Evolutionary conservation across 1,140 invertebrate species (phyloP).

Genomic region (Drosophila bocqueti): DNA sequence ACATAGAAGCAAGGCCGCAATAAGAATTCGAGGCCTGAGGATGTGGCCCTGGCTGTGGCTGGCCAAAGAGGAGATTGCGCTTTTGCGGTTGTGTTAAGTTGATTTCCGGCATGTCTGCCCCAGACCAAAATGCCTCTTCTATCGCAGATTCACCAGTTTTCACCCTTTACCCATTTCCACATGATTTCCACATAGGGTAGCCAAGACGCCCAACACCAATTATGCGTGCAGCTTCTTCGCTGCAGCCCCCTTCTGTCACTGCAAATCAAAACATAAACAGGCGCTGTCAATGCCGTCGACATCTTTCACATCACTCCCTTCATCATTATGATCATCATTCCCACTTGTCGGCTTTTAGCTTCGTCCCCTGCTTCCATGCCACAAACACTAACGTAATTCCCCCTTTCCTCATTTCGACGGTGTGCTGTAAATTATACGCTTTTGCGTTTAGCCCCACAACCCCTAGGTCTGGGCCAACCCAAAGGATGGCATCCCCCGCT

Average conservation of each 20-base stretch:
- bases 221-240: slow-evolving; percentile 45
- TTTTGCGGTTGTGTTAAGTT: slow-evolving; percentile 79
- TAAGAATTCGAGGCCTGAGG: slow-evolving; percentile 20
- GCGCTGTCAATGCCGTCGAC: slow-evolving; percentile 57
- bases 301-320: slow-evolving; percentile 1
- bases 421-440: slow-evolving; percentile 72
- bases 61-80: slow-evolving; percentile 63
- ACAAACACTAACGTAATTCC: slow-evolving; percentile 12
- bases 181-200: slow-evolving; percentile 12
- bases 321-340: slow-evolving; percentile 20
- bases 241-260: slow-evolving; percentile 12
- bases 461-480: slow-evolving; percentile 32
- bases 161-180: slow-evolving; percentile 7
- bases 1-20: slow-evolving; percentile 19
- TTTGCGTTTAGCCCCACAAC: slow-evolving; percentile 71
- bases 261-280: slow-evolving; percentile 66
- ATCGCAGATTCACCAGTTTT: neutral
- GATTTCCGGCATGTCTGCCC: slow-evolving; percentile 73
- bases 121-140: neutral
- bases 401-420: slow-evolving; percentile 23
- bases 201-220: slow-evolving; percentile 66
- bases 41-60: slow-evolving; percentile 7
- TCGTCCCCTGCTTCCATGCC: slow-evolving; percentile 1
- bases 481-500: neutral
- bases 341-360: slow-evolving; percentile 2